These are phyloP conservation scores for Clupea harengus DNA, from an alignment of 2,113 vertebrate genomes.

Conservation along the genomic window DNA sequence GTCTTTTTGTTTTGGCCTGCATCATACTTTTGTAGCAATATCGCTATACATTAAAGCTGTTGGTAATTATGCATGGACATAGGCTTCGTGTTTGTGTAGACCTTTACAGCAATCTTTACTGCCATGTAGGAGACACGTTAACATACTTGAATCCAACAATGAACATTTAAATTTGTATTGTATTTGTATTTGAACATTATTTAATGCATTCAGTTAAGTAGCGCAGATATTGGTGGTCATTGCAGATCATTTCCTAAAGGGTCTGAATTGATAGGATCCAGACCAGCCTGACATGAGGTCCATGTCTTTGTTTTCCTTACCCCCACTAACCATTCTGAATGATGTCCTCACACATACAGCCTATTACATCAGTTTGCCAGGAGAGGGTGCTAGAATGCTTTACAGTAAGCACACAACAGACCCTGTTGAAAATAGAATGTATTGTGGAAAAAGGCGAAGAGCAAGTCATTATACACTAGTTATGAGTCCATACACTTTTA, in stretches of 20 bases:
- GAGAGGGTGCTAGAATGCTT: slow-evolving; percentile 66
- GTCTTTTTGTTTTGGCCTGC: neutral
- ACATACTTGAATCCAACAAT: neutral
- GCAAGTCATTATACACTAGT: slow-evolving; percentile 20
- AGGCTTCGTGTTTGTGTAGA: neutral
- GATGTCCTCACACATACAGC: neutral
- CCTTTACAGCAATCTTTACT: neutral
- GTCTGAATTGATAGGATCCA: neutral
- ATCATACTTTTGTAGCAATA: neutral
- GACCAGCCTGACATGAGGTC: neutral
- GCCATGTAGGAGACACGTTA: neutral
- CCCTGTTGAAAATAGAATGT: neutral
- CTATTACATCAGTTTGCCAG: slow-evolving; percentile 53
- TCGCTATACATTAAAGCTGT: neutral
- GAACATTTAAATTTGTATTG: no score
- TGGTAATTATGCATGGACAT: neutral
- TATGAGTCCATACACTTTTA: neutral
- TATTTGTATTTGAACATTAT: neutral
- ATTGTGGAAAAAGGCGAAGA: slow-evolving; percentile 19
- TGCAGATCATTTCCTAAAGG: neutral
- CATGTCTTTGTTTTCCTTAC: neutral
- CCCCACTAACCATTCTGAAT: neutral
- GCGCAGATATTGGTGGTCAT: neutral
- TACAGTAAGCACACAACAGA: neutral
- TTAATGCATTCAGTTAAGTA: slow-evolving; percentile 12